phyloP scores from a whole-genome alignment of 1,140 invertebrate species.

The Amyelois transitella region DNA sequence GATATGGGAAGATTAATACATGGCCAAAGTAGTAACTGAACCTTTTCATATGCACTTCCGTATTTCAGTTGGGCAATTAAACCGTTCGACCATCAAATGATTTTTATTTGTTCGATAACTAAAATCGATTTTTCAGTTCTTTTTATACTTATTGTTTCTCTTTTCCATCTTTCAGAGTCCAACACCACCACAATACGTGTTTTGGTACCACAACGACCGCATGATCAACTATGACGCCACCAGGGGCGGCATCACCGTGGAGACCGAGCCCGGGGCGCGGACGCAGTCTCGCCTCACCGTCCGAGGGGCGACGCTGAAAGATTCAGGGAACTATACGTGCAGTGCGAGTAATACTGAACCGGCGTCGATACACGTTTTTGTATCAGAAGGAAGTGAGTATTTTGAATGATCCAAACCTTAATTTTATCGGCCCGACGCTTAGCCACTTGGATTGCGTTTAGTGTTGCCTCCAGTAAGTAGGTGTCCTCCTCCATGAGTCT shows the following conservation, averaged over 20 bases:
- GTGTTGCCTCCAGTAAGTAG: too few relatives aligned
- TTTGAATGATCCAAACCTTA: not conserved
- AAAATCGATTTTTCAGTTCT: not conserved
- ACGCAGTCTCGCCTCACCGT: slow-evolving; percentile 90
- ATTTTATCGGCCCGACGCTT: too few relatives aligned
- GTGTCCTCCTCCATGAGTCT: too few relatives aligned
- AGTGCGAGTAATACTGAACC: slow-evolving; percentile 91
- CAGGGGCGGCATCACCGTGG: slow-evolving; percentile 87
- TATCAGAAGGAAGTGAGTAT: slow-evolving; percentile 86
- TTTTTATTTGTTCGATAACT: too few relatives aligned
- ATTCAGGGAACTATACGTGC: slow-evolving; percentile 94
- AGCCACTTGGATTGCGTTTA: too few relatives aligned
- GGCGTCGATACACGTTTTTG: slow-evolving; percentile 91
- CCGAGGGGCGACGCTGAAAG: slow-evolving; percentile 85
- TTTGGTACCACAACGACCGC: slow-evolving; percentile 15
- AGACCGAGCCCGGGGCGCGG: slow-evolving; percentile 87
- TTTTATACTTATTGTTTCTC: not conserved
- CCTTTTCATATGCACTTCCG: too few relatives aligned
- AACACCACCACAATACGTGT: slow-evolving; percentile 85
- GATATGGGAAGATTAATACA: too few relatives aligned
- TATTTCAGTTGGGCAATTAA: too few relatives aligned
- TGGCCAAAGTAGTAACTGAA: too few relatives aligned
- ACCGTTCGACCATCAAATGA: too few relatives aligned
- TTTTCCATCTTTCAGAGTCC: slow-evolving; percentile 81
- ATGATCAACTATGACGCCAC: slow-evolving; percentile 67